Evolutionary conservation across 2,888 invertebrate genomes (phyloP).

Genomic region (Nymphalis polychloros): DNA sequence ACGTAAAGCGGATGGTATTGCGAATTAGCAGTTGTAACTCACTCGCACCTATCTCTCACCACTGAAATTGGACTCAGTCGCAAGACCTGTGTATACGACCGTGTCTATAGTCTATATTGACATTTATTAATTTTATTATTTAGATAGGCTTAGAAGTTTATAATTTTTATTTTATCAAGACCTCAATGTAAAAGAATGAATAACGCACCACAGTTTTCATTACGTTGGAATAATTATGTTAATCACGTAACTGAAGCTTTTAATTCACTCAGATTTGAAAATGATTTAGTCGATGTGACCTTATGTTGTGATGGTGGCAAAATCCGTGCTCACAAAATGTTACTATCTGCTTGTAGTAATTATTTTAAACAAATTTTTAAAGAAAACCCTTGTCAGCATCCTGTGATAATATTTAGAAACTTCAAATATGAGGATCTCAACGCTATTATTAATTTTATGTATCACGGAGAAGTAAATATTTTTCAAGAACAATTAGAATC

Average conservation of each 20-base stretch:
- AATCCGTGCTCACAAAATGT: conserved; percentile 92
- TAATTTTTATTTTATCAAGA: conserved; percentile 16
- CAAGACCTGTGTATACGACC: too few relatives aligned
- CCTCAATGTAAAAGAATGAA: conserved; percentile 55
- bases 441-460: conserved; percentile 91
- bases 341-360: conserved; percentile 91
- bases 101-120: too few relatives aligned
- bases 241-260: conserved; percentile 90
- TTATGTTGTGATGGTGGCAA: conserved; percentile 92
- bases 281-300: conserved; percentile 91
- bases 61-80: too few relatives aligned
- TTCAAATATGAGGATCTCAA: conserved; percentile 89
- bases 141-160: neutral
- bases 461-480: conserved; percentile 91
- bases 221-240: conserved; percentile 94
- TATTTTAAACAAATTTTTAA: conserved; percentile 88
- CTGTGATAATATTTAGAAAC: conserved; percentile 90
- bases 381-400: conserved; percentile 90
- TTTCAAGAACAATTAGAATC: conserved; percentile 89
- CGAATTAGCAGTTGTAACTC: too few relatives aligned
- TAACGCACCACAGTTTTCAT: conserved; percentile 89
- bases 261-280: conserved; percentile 85
- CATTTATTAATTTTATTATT: conserved; percentile 1
- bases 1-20: too few relatives aligned
- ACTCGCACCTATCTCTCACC: too few relatives aligned